These are phyloP conservation scores for Chanos chanos DNA, from an alignment of 2,797 vertebrate species.

Conservation along the genomic window DNA sequence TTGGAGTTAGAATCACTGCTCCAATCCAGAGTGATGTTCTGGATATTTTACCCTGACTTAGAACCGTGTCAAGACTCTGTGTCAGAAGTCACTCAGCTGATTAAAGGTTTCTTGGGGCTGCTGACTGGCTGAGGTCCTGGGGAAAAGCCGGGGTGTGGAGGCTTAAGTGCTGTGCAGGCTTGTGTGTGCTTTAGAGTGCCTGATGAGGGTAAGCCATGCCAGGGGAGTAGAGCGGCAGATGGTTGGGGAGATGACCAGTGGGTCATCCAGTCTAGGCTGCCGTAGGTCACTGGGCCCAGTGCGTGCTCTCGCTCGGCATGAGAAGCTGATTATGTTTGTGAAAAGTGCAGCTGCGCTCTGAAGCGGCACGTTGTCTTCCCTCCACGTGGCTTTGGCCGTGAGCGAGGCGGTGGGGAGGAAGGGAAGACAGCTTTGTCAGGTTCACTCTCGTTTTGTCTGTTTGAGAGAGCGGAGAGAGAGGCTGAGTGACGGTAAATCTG, in stretches of 20 bases:
- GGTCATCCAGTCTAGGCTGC: conserved; percentile 67
- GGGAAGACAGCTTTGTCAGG: background rate
- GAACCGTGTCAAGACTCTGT: too few species aligned
- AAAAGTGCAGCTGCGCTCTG: conserved; percentile 46
- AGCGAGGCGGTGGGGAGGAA: background rate
- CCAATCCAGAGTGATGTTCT: too few species aligned
- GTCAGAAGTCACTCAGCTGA: too few species aligned
- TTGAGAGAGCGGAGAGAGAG: too few species aligned
- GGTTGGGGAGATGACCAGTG: conserved; percentile 68
- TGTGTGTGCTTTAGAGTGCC: conserved; percentile 65
- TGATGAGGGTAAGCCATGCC: conserved; percentile 65
- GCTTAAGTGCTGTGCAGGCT: conserved; percentile 71
- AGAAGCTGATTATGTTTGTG: conserved; percentile 60
- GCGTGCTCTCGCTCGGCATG: conserved; percentile 49
- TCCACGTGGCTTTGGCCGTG: background rate
- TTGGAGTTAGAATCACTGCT: too few species aligned
- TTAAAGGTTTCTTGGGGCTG: conserved; percentile 39
- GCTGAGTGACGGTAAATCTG: too few species aligned
- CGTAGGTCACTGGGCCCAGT: conserved; percentile 64
- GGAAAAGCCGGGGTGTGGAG: conserved; percentile 62
- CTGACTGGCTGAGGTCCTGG: conserved; percentile 40
- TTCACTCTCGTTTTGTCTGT: too few species aligned
- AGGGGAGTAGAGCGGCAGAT: conserved; percentile 68
- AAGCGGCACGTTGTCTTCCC: conserved; percentile 39
- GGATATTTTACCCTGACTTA: too few species aligned